Conservation (phyloP, 2,113 vertebrate species). For the Myotis brandtii region DNA sequence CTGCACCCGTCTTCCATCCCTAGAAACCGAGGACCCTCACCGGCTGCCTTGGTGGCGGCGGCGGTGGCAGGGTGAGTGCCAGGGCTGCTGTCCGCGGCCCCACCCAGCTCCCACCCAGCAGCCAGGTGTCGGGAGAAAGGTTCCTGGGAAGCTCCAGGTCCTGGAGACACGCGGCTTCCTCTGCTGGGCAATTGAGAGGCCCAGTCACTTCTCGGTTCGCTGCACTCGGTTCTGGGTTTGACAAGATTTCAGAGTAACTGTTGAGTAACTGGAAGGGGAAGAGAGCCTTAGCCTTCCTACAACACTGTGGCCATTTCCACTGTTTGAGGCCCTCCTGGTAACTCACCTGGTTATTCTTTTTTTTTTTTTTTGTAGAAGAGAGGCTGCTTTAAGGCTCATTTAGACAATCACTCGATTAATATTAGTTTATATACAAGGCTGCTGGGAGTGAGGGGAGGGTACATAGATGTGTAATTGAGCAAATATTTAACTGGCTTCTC, state of each 20-base stretch:
- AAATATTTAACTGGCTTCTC: slow-evolving; percentile 78
- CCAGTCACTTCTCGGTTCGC: slow-evolving; percentile 17
- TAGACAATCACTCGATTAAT: slow-evolving; percentile 53
- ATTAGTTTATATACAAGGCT: slow-evolving; percentile 48
- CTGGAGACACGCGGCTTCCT: neutral
- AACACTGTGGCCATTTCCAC: slow-evolving; percentile 64
- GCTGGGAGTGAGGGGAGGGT: neutral
- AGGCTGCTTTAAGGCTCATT: slow-evolving; percentile 15
- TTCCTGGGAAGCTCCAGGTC: slow-evolving; percentile 51
- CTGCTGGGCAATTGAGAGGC: neutral
- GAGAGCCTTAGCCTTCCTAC: slow-evolving; percentile 76
- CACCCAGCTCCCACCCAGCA: slow-evolving; percentile 12
- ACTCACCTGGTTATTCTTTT: slow-evolving; percentile 2
- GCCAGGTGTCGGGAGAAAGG: neutral
- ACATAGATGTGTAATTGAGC: slow-evolving; percentile 73
- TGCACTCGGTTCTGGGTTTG: slow-evolving; percentile 45
- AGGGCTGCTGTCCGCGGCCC: slow-evolving; percentile 3
- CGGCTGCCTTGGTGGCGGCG: neutral
- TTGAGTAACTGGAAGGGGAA: slow-evolving; percentile 75
- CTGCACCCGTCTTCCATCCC: too few species aligned
- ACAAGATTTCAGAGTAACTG: slow-evolving; percentile 71
- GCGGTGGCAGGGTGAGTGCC: neutral
- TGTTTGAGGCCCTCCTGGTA: neutral
- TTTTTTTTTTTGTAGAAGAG: neutral
- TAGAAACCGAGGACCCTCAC: neutral